These are phyloP conservation scores for Loriculus beryllinus DNA, from an alignment of 2,797 vertebrate species.

Conservation along the genomic window DNA sequence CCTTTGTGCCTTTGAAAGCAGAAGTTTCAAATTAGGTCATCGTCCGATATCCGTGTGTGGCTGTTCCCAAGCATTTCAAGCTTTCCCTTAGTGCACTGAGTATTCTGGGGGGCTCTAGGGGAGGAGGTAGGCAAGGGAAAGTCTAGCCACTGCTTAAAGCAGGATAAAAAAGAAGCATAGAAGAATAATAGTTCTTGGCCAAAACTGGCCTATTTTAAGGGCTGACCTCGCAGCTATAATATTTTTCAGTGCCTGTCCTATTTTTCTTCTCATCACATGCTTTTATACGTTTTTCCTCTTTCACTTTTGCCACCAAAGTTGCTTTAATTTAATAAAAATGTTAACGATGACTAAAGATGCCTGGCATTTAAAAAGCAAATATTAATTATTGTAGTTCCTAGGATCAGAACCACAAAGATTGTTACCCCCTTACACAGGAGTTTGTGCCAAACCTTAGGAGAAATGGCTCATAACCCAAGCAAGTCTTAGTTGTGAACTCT, in stretches of 20 bases:
- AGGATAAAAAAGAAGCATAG: background rate
- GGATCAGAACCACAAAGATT: background rate
- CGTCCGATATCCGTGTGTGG: background rate
- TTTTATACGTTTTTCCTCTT: background rate
- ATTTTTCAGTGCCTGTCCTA: background rate
- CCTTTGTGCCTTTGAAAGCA: conserved; percentile 50
- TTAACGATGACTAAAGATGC: background rate
- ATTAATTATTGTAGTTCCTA: background rate
- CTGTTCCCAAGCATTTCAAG: background rate
- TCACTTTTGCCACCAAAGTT: background rate
- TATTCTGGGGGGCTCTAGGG: background rate
- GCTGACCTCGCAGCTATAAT: background rate
- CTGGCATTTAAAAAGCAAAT: background rate
- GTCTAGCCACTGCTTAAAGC: background rate
- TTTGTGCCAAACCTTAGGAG: background rate
- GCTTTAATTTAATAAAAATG: background rate
- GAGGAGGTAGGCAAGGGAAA: background rate
- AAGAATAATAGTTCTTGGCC: background rate
- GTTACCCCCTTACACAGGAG: background rate
- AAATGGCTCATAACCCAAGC: background rate
- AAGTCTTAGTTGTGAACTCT: background rate
- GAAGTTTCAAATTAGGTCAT: conserved; percentile 61
- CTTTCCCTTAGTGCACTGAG: background rate
- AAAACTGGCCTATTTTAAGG: background rate
- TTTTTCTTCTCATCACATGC: background rate